These are phyloP conservation scores for Seriola rivoliana DNA, from an alignment of 2,113 vertebrate genomes.

Conservation along the genomic window DNA sequence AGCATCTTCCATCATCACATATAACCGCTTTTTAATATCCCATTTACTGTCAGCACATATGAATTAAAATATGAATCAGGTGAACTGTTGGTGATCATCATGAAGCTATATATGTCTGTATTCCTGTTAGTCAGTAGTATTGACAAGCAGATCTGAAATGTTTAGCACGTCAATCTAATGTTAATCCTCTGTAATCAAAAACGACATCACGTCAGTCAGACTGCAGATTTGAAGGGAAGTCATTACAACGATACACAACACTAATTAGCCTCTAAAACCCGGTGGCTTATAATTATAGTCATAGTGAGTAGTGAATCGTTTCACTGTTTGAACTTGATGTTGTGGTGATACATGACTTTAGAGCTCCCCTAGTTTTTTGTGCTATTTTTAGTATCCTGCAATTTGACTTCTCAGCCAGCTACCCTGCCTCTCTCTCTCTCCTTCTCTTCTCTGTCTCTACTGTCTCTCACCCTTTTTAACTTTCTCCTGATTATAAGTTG, in stretches of 20 bases:
- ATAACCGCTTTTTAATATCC: background rate
- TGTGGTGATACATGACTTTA: background rate
- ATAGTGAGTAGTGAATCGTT: background rate
- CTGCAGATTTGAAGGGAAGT: background rate
- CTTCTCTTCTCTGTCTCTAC: background rate
- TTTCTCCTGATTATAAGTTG: background rate
- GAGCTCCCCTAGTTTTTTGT: background rate
- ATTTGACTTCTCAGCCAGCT: constrained; percentile 22
- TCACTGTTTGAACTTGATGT: background rate
- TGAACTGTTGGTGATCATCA: background rate
- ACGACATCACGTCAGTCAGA: background rate
- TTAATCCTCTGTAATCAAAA: background rate
- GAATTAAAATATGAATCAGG: background rate
- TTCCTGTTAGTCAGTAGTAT: background rate
- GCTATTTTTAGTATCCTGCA: constrained; percentile 10
- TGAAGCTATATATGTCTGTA: background rate
- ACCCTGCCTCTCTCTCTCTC: background rate
- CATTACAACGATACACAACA: background rate
- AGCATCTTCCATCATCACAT: background rate
- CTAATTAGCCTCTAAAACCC: background rate
- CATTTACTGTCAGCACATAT: background rate
- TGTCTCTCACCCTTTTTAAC: background rate
- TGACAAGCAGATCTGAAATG: background rate
- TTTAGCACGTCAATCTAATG: background rate
- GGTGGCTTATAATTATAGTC: background rate